phyloP scores from a whole-genome alignment of 1,140 invertebrate genomes.

The Oedothorax gibbosus region DNA sequence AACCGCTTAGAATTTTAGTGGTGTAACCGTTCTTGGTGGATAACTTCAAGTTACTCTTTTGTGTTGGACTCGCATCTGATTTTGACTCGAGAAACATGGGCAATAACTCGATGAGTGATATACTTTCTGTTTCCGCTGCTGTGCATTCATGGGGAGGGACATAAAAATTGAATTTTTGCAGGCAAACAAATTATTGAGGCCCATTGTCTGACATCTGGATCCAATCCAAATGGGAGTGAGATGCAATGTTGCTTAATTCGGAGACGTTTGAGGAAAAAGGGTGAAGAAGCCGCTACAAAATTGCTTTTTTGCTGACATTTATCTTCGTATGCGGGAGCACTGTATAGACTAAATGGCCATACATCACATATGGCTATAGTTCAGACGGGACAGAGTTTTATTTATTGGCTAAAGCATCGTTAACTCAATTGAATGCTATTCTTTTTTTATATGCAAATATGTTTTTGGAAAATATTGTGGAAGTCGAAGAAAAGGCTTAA shows the following conservation, averaged over 20 bases:
- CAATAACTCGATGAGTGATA: constrained; percentile 48
- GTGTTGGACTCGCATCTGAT: constrained; percentile 34
- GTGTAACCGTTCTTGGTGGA: too few species aligned
- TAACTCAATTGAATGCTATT: too few species aligned
- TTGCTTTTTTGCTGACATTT: constrained; percentile 10
- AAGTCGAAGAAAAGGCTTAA: too few species aligned
- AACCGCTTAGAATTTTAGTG: too few species aligned
- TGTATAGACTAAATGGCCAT: too few species aligned
- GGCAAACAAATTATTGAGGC: constrained; percentile 48
- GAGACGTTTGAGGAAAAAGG: not conserved
- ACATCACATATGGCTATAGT: too few species aligned
- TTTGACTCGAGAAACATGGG: constrained; percentile 42
- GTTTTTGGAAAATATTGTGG: too few species aligned
- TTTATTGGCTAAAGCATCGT: too few species aligned
- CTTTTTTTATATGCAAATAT: too few species aligned
- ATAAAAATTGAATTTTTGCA: constrained; percentile 36
- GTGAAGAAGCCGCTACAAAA: not conserved
- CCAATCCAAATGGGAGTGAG: constrained; percentile 6
- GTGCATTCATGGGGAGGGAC: not conserved
- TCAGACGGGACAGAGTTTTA: too few species aligned
- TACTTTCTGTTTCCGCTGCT: not conserved
- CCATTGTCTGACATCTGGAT: constrained; percentile 36
- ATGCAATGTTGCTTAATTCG: constrained; percentile 32
- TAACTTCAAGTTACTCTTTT: not conserved
- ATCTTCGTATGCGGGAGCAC: constrained; percentile 4